Conservation (phyloP, 2,888 invertebrate genomes). For the Crocallis elinguaria region DNA sequence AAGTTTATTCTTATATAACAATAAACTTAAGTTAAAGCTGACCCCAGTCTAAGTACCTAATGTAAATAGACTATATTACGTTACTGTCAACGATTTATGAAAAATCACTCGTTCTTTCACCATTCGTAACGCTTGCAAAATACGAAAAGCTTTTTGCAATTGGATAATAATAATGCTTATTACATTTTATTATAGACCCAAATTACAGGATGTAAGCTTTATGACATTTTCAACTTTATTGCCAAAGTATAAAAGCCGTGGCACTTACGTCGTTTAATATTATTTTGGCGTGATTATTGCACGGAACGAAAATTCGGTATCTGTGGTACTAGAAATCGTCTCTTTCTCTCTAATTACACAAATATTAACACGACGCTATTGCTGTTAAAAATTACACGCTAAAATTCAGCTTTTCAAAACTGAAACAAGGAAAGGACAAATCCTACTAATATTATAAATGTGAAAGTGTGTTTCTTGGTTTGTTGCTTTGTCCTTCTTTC, state of each 20-base stretch:
- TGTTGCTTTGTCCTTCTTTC: too few relatives aligned
- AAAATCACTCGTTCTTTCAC: not conserved
- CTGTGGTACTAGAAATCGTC: not conserved
- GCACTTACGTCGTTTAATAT: constrained; percentile 29
- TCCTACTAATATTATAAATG: too few relatives aligned
- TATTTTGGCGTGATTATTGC: constrained; percentile 37
- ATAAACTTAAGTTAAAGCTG: too few relatives aligned
- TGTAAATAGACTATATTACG: too few relatives aligned
- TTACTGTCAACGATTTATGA: too few relatives aligned
- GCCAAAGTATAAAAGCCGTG: constrained; percentile 29
- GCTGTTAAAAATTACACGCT: too few relatives aligned
- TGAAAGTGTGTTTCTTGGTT: too few relatives aligned
- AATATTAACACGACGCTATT: not conserved
- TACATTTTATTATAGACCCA: constrained; percentile 16
- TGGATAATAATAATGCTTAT: constrained; percentile 22
- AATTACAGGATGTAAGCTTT: constrained; percentile 20
- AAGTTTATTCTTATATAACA: too few relatives aligned
- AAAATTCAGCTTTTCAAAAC: too few relatives aligned
- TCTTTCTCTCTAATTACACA: not conserved
- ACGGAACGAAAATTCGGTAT: constrained; percentile 4
- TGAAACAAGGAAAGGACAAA: too few relatives aligned
- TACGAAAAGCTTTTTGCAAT: constrained; percentile 16
- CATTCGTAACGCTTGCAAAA: not conserved
- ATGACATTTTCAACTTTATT: constrained; percentile 27
- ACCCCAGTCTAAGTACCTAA: too few relatives aligned